Conservation (phyloP, 1,140 invertebrate species). For the Amphibalanus amphitrite region DNA sequence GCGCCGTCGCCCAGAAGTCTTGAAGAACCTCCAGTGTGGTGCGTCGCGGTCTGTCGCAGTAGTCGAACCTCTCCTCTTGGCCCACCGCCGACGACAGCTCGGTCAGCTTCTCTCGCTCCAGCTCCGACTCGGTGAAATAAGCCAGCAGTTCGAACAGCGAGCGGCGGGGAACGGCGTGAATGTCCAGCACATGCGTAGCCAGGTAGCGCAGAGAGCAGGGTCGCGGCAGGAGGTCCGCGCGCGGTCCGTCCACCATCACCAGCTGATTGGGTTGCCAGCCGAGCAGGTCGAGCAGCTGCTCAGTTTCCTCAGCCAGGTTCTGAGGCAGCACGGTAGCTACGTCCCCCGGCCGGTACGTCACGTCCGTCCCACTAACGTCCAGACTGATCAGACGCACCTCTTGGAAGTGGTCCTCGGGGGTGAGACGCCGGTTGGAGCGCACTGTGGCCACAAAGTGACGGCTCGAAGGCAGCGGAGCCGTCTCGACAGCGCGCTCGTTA, state of each 20-base stretch:
- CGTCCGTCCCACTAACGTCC: conserved; percentile 27
- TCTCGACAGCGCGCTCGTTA: neutral
- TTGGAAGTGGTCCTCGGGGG: conserved; percentile 45
- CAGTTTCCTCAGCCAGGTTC: conserved; percentile 54
- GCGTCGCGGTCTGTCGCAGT: conserved; percentile 69
- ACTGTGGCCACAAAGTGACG: conserved; percentile 18
- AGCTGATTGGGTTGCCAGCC: conserved; percentile 16
- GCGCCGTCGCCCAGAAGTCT: conserved; percentile 72
- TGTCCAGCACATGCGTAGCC: conserved; percentile 33
- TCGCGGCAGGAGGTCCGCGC: conserved; percentile 19
- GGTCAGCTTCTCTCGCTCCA: conserved; percentile 75
- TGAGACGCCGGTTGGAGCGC: conserved; percentile 33
- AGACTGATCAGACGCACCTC: conserved; percentile 71
- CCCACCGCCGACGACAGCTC: conserved; percentile 71
- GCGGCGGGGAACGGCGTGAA: conserved; percentile 55
- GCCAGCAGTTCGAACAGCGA: conserved; percentile 70
- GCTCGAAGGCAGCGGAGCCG: no score
- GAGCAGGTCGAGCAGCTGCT: conserved; percentile 47
- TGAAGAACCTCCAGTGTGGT: conserved; percentile 74
- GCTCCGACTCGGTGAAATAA: conserved; percentile 57
- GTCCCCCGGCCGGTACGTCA: conserved; percentile 67
- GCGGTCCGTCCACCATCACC: conserved; percentile 31
- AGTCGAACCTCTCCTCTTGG: conserved; percentile 74
- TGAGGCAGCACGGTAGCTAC: conserved; percentile 63
- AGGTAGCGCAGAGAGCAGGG: conserved; percentile 29